phyloP scores from a whole-genome alignment of 2,797 vertebrate species.

The Hafferia zeledoni region DNA sequence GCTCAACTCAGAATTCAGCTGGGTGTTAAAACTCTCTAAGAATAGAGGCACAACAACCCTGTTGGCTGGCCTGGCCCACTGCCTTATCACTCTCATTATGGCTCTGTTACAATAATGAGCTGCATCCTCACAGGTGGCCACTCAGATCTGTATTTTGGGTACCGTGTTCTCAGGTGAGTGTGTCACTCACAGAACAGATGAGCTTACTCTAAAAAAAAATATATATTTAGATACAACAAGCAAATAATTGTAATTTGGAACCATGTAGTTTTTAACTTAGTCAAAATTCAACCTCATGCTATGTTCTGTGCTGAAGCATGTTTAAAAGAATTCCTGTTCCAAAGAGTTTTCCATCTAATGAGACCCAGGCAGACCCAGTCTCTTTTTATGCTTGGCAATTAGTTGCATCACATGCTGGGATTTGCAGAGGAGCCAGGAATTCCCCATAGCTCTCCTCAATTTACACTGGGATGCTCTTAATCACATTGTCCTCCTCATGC shows the following conservation, averaged over 20 bases:
- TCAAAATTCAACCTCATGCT: neutral
- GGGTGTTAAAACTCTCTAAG: neutral
- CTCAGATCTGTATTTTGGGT: neutral
- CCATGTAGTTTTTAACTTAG: neutral
- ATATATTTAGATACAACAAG: neutral
- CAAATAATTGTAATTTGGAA: neutral
- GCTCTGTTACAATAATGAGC: neutral
- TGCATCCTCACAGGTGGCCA: neutral
- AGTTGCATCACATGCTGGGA: neutral
- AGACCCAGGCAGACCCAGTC: neutral
- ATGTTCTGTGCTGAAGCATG: neutral
- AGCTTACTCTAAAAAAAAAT: neutral
- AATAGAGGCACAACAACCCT: neutral
- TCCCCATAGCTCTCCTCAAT: neutral
- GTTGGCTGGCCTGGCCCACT: neutral
- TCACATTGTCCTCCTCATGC: neutral
- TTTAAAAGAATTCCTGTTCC: neutral
- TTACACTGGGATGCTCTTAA: neutral
- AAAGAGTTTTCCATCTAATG: neutral
- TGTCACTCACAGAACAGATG: neutral
- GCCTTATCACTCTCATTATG: neutral
- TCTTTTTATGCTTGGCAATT: conserved; percentile 9
- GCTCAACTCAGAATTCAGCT: neutral
- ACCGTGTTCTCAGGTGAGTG: neutral
- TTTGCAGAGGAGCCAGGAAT: neutral